These are phyloP conservation scores for Orthochromis malagaraziensis DNA, from an alignment of 2,113 vertebrate species.

Conservation along the genomic window DNA sequence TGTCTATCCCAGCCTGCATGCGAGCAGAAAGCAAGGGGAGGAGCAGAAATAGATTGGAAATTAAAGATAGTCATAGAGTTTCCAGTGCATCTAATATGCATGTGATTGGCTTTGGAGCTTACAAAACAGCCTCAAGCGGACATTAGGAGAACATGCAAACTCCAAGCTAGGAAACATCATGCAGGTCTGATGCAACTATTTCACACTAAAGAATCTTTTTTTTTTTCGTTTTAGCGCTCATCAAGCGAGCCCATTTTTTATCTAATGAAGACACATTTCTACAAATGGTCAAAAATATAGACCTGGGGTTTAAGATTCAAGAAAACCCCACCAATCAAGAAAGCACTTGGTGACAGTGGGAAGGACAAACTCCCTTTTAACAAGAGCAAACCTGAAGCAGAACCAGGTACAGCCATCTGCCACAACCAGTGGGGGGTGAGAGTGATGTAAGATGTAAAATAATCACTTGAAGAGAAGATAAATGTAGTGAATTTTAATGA, in stretches of 20 bases:
- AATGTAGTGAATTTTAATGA: neutral
- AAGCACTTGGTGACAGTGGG: neutral
- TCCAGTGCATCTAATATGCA: neutral
- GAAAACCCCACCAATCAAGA: neutral
- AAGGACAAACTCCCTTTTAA: neutral
- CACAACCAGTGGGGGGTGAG: neutral
- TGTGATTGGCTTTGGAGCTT: neutral
- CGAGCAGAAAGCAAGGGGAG: neutral
- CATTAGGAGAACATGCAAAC: neutral
- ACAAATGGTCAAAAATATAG: neutral
- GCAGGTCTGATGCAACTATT: neutral
- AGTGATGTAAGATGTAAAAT: neutral
- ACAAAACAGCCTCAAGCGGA: neutral
- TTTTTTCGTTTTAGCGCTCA: fast-evolving
- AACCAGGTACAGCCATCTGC: neutral
- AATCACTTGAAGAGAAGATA: neutral
- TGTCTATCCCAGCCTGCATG: neutral
- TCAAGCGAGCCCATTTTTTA: neutral
- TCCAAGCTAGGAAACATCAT: neutral
- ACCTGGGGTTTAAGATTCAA: neutral
- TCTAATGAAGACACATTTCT: neutral
- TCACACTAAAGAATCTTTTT: neutral
- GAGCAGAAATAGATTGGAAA: neutral
- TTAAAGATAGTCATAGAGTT: neutral
- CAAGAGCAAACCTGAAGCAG: neutral